Conservation (phyloP, 2,888 invertebrate genomes). For the Torymus aiolomorphi region DNA sequence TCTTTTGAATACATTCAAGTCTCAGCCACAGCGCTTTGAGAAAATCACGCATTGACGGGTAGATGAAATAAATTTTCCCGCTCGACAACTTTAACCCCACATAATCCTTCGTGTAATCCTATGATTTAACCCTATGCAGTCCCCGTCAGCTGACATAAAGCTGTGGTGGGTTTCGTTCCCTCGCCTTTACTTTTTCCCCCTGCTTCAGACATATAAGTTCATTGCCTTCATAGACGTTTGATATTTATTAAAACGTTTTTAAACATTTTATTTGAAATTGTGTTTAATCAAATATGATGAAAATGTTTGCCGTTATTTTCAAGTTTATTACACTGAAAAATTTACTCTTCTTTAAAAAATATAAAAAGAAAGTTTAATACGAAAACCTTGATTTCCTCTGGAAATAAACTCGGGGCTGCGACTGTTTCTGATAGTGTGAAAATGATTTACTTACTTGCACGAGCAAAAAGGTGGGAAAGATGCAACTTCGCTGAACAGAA, state of each 20-base stretch:
- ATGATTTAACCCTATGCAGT: slow-evolving; percentile 33
- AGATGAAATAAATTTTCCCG: slow-evolving; percentile 33
- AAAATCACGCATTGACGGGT: slow-evolving; percentile 28
- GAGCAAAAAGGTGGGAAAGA: slow-evolving; percentile 11
- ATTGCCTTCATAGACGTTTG: not conserved
- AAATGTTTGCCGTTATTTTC: too few relatives aligned
- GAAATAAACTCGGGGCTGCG: not conserved
- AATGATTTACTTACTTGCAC: slow-evolving; percentile 26
- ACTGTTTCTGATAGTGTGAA: slow-evolving; percentile 27
- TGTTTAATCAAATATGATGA: too few relatives aligned
- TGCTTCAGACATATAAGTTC: not conserved
- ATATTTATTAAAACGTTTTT: too few relatives aligned
- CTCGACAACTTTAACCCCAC: slow-evolving; percentile 21
- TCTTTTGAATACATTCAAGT: not conserved
- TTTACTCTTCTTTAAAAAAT: too few relatives aligned
- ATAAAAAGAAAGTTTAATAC: too few relatives aligned
- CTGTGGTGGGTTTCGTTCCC: slow-evolving; percentile 5
- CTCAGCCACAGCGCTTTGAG: not conserved
- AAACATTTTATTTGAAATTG: too few relatives aligned
- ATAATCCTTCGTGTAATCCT: slow-evolving; percentile 34
- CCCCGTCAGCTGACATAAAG: slow-evolving; percentile 8
- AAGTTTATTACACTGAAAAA: too few relatives aligned
- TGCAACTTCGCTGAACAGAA: slow-evolving; percentile 18
- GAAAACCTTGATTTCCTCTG: too few relatives aligned
- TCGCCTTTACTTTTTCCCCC: not conserved